A percentile compares a stretch with the other conserved stretches of the same genome.
These are phyloP conservation scores for Nomada goodeniana DNA, from an alignment of 2,888 invertebrate species.

Conservation along the genomic window DNA sequence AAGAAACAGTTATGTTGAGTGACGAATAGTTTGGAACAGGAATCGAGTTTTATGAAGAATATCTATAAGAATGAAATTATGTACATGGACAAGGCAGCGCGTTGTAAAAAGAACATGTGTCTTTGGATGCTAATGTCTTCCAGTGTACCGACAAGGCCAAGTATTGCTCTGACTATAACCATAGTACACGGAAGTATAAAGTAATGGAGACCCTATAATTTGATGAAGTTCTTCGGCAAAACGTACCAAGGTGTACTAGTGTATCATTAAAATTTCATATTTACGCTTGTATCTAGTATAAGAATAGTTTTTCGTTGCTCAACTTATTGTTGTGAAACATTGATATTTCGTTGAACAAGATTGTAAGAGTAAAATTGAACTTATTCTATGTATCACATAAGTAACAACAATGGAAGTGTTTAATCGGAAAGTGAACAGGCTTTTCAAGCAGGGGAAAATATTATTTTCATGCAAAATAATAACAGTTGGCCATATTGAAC, in stretches of 20 bases:
- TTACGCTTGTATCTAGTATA: not conserved
- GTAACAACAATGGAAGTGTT: too few relatives aligned
- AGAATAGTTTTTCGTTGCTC: not conserved
- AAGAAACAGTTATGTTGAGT: too few relatives aligned
- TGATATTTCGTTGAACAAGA: too few relatives aligned
- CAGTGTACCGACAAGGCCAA: constrained; percentile 25
- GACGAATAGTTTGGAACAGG: too few relatives aligned
- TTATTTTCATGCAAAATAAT: too few relatives aligned
- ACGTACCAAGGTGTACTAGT: constrained; percentile 3
- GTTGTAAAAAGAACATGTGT: not conserved
- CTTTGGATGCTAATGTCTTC: constrained; percentile 2
- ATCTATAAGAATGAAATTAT: not conserved
- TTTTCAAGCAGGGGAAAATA: too few relatives aligned
- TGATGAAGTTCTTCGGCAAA: constrained; percentile 15
- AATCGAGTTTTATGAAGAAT: not conserved
- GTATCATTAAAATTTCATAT: constrained; percentile 8
- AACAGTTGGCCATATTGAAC: too few relatives aligned
- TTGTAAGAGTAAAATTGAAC: too few relatives aligned
- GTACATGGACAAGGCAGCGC: not conserved
- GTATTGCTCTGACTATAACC: constrained; percentile 14
- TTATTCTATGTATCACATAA: too few relatives aligned
- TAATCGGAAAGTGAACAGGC: too few relatives aligned
- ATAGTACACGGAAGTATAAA: constrained; percentile 27
- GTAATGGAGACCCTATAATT: constrained; percentile 31
- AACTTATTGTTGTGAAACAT: too few relatives aligned